Base-by-base conservation (phyloP, 2,113 vertebrate species). In the Pollachius pollachius region DNA sequence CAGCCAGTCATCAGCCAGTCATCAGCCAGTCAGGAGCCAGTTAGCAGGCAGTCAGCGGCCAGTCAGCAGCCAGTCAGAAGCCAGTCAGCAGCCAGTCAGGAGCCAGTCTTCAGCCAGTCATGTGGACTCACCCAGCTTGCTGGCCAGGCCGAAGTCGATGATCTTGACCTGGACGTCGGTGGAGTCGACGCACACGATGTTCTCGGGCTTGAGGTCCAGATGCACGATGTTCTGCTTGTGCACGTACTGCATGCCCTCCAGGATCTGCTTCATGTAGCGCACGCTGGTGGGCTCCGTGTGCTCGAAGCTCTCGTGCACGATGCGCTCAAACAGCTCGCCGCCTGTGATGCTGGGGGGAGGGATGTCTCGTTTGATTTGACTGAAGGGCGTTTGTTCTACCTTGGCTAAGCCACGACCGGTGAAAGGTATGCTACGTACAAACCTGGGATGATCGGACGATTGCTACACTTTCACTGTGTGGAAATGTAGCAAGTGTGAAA, bases 141-240 rank as follows among this genome's bases (percentile, higher is more conserved):
- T 86, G 0, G 94, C 94, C 86, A 96, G 57, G 61, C 94, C 95
- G 0, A 96, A 96, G 90, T 96, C 95, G 0, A 95, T 93, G 82
- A 96, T 95, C 87, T 96, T 96, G 75, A 96, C 68, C 34, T 67
- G 61, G 1, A 92, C 92, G 21, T 92, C 92, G 0, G 78, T 13
- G 0, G 85, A 81, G 70, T 92, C 92, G 82, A 95, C 73, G 0
- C 95, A 96, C 37, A 96, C 90, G 0, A 96, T 93, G 92, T 96
- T 96, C 83, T 96, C 95, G 0, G 95, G 95, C 68, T 96, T 96
- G 74, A 96, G 92, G 81, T 96, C 95, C 0, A 96, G 90, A 83
- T 96, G 95, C 62, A 95, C 64, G 0, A 96, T 76, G 0, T 83
- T 87, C 87, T 93, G 92, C 73, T 82, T 15, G 12, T 96, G 95